Evolutionary conservation across 1,140 invertebrate species (phyloP), one percentile per base, ranked within the genome.

Genomic region (Drosophila navojoa): DNA sequence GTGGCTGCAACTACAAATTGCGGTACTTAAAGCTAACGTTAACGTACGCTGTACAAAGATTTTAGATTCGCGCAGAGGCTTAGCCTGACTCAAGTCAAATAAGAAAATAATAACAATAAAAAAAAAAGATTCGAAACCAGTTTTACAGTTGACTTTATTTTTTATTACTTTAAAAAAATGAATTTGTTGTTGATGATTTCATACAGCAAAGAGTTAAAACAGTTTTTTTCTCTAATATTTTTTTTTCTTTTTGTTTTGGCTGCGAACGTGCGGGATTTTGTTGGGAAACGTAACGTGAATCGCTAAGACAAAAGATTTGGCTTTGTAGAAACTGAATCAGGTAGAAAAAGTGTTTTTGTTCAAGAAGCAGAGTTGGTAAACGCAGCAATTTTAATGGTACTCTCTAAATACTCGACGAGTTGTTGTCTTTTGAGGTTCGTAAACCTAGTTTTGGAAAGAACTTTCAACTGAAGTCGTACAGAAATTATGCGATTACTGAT

Each of bases 111-210:
- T 27, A 50, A 38, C 4, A 27, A 27, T 27, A n/a, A n/a, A n/a
- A 29, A 84, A 71, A 45, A 70, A 71, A 67, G 62, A 45, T 27
- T 42, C 27, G 19, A 44, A 70, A 74, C 71, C 66, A 52, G 71
- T 73, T 73, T 60, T 60, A 67, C 63, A 44, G 50, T 61, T 73
- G n/a, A 25, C 16, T 66, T 59, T 52, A 10, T 44, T 40, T 13
- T 58, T 58, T 29, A 47, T 54, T 35, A n/a, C 29, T 44, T 25
- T 58, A 19, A 63, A 85, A 38, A 45, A 45, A 32, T 9, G 69
- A 71, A 61, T 78, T 78, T 69, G 15, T 50, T 52, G 27, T 32
- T 87, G 81, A 86, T 87, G 82, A 86, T 79, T 86, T 87, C 81
- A 86, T 75, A 50, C 71, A 45, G 61, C 57, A 44, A 78, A 57